phyloP scores from a whole-genome alignment of 1,140 invertebrate genomes.

The Orius laevigatus region DNA sequence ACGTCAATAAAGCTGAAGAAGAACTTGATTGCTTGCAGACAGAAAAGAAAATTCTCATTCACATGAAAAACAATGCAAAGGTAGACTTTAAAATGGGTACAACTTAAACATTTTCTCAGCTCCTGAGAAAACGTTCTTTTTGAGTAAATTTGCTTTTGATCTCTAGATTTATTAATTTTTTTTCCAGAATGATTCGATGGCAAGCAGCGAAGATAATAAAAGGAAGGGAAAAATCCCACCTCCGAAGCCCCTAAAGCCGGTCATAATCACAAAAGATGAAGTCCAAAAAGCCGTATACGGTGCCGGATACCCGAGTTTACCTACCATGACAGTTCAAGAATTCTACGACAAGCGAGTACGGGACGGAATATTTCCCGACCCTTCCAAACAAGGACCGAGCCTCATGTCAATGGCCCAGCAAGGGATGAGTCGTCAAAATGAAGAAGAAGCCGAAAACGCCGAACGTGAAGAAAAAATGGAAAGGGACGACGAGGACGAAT shows the following conservation, averaged over 20 bases:
- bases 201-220: slow-evolving; percentile 14
- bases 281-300: slow-evolving; percentile 88
- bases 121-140: not conserved
- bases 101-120: too few relatives aligned
- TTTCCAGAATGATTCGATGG: slow-evolving; percentile 8
- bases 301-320: slow-evolving; percentile 82
- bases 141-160: not conserved
- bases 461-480: slow-evolving; percentile 47
- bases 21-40: slow-evolving; percentile 55
- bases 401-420: slow-evolving; percentile 24
- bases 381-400: slow-evolving; percentile 21
- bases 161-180: not conserved
- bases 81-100: slow-evolving; percentile 7
- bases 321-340: slow-evolving; percentile 83
- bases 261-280: slow-evolving; percentile 81
- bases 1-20: slow-evolving; percentile 55
- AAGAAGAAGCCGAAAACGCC: slow-evolving; percentile 36
- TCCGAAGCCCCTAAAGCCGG: slow-evolving; percentile 54
- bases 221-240: slow-evolving; percentile 17
- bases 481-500: slow-evolving; percentile 53
- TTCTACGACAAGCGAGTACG: slow-evolving; percentile 80
- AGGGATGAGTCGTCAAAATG: slow-evolving; percentile 25
- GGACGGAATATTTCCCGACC: slow-evolving; percentile 44
- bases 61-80: slow-evolving; percentile 40
- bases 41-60: slow-evolving; percentile 56